These are phyloP conservation scores for Caenorhabditis remanei DNA, from an alignment of 1,140 invertebrate species.

Conservation along the genomic window DNA sequence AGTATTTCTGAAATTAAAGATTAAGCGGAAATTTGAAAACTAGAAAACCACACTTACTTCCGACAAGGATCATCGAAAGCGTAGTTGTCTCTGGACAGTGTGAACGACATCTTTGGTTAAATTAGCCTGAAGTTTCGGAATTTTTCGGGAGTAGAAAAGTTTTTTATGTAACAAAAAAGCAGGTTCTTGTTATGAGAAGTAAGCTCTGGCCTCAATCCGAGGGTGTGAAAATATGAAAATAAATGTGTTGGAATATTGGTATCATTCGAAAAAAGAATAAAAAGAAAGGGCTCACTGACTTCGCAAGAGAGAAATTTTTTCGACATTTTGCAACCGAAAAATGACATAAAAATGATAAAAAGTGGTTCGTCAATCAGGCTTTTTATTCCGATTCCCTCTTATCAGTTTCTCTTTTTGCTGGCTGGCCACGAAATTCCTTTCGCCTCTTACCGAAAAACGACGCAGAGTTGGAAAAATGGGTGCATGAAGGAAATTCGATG, in stretches of 20 bases:
- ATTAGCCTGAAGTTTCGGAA: slow-evolving; percentile 7
- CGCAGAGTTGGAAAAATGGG: neutral
- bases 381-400: slow-evolving; percentile 35
- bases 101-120: slow-evolving; percentile 21
- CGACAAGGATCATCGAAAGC: slow-evolving; percentile 49
- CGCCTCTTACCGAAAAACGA: slow-evolving; percentile 37
- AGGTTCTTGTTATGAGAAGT: neutral
- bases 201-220: slow-evolving; percentile 5
- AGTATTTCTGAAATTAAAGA: neutral
- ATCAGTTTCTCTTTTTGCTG: slow-evolving; percentile 20
- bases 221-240: slow-evolving; percentile 21
- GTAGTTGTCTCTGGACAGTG: slow-evolving; percentile 21
- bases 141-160: too few relatives aligned
- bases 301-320: neutral
- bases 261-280: slow-evolving; percentile 23
- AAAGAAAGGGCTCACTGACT: neutral
- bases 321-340: slow-evolving; percentile 3
- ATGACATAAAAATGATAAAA: slow-evolving; percentile 8
- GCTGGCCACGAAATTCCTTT: slow-evolving; percentile 19
- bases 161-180: neutral
- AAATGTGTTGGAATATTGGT: slow-evolving; percentile 24
- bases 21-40: neutral
- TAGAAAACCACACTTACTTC: slow-evolving; percentile 3
- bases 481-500: neutral
- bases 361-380: slow-evolving; percentile 28